Base-by-base conservation (phyloP, 1,140 invertebrate genomes). In the Drosophila ironensis region DNA sequence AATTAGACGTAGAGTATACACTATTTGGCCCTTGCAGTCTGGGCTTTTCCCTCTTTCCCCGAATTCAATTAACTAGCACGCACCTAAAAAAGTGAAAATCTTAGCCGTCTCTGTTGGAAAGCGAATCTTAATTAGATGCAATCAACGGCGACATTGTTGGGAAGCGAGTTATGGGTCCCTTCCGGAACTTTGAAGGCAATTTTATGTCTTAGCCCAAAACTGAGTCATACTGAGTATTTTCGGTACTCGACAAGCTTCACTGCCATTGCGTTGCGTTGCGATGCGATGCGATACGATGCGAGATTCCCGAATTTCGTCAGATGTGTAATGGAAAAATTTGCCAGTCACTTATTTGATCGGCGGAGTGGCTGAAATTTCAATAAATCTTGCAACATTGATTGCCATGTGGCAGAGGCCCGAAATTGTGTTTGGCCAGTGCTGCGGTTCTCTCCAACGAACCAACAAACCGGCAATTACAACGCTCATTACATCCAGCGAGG, bases 51-150 rank as follows among this genome's bases (percentile, higher is more conserved):
- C 12, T 33, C 5, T 14, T 25, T 57, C 1, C 57, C 24, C 27
- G 41, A 52, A 47, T 54, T 50, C 53, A 63, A 48, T 70, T 77
- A 50, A 41, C 50, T 33, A 35, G 48, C 64, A 77, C 57, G 68
- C 66, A 73, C 42, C 41, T 47, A 37, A 63, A 73, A 84, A 84
- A 84, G 78, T 78, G 73, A 86, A 84, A 84, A 86, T 51, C 77
- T 72, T 12, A 6, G 25, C 5, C 7, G 6, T 25, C n/a, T 69
- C 37, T 69, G 22, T 30, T 22, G 46, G 47, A 51, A 59, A 71
- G 56, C 37, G 66, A 71, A 71, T 71, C 59, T 77, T 84, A 84
- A 84, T 82, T 82, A 70, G 73, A 82, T 82, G 60, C 67, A 82
- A 72, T 81, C 77, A 76, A 19, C 41, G 24, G 48, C 38, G 52